Evolutionary conservation across 2,888 invertebrate genomes (phyloP).

Genomic region (Stenodema calcarata): DNA sequence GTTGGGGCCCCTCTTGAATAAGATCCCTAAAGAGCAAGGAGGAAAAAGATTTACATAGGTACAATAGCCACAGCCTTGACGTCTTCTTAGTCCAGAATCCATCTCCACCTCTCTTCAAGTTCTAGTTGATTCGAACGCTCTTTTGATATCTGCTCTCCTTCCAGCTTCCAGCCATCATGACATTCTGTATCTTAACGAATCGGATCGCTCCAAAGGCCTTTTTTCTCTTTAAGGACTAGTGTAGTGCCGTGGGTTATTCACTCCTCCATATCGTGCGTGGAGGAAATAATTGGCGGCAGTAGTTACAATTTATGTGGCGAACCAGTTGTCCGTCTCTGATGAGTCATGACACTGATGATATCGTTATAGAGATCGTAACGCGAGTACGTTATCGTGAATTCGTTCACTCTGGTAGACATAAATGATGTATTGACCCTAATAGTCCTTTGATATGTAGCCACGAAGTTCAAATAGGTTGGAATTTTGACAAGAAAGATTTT

Average conservation of each 20-base stretch:
- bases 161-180: constrained; percentile 13
- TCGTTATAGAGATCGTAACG: neutral
- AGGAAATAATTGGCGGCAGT: constrained; percentile 10
- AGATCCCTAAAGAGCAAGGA: constrained; percentile 37
- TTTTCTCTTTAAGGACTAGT: neutral
- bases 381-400: neutral
- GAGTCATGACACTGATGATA: neutral
- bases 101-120: constrained; percentile 15
- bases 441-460: neutral
- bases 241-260: constrained; percentile 2
- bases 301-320: constrained; percentile 8
- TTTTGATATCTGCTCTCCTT: constrained; percentile 29
- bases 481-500: neutral
- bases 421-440: neutral
- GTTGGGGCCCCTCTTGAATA: constrained; percentile 26
- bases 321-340: neutral
- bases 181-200: constrained; percentile 35
- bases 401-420: neutral
- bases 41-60: constrained; percentile 43
- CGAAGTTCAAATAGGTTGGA: neutral
- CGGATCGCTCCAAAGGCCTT: neutral
- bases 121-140: constrained; percentile 37
- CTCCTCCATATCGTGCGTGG: neutral
- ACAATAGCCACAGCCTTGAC: constrained; percentile 45
- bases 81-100: constrained; percentile 45